Conservation (phyloP, 2,113 vertebrate species). For the Columbina picui region DNA sequence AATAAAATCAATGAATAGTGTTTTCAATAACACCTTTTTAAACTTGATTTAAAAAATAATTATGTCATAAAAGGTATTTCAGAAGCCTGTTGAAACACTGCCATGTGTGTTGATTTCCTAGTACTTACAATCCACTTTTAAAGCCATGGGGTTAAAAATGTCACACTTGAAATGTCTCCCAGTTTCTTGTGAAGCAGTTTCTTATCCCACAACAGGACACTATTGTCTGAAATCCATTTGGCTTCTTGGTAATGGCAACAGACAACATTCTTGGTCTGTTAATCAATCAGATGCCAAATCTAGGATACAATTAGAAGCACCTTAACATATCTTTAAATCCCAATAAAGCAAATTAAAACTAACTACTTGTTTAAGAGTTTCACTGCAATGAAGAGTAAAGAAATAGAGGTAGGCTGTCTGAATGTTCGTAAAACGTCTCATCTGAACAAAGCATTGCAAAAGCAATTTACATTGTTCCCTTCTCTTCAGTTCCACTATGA, state of each 20-base stretch:
- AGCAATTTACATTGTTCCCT: neutral
- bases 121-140: neutral
- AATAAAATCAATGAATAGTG: neutral
- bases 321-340: neutral
- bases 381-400: neutral
- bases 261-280: neutral
- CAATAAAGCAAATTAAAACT: neutral
- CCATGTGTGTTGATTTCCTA: neutral
- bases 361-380: neutral
- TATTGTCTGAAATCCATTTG: neutral
- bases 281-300: neutral
- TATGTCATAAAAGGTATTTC: neutral
- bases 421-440: neutral
- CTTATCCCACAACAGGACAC: neutral
- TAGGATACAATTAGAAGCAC: neutral
- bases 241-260: neutral
- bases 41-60: neutral
- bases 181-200: neutral
- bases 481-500: fast-evolving
- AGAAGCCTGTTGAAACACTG: neutral
- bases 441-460: neutral
- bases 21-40: neutral
- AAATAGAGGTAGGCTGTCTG: neutral
- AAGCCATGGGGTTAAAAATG: neutral
- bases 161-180: neutral